Percentiles rank a stretch among this genome's conserved stretches.
Evolutionary conservation across 2,113 vertebrate species (phyloP).

Genomic region (Perca flavescens): DNA sequence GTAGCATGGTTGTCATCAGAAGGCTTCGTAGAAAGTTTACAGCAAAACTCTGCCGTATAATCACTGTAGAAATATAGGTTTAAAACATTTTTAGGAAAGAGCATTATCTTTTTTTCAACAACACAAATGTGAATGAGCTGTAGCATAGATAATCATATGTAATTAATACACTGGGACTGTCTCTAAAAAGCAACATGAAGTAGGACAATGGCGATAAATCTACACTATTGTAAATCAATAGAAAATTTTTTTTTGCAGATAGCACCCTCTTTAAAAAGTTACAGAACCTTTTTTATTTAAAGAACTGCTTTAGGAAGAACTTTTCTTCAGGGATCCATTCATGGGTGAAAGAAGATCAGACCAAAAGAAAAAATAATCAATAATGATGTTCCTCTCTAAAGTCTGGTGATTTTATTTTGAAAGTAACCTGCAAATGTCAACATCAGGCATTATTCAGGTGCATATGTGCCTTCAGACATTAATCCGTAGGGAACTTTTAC

Average conservation of each 20-base stretch:
- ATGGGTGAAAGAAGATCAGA: not conserved
- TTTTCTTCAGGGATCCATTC: not conserved
- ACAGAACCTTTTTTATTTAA: not conserved
- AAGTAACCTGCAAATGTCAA: slow-evolving; percentile 17
- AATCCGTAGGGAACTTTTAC: not conserved
- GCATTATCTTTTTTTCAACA: not conserved
- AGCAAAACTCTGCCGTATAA: not conserved
- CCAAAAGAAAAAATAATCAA: not conserved
- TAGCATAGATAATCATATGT: slow-evolving; percentile 7
- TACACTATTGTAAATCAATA: not conserved
- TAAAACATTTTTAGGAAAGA: not conserved
- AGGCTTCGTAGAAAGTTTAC: not conserved
- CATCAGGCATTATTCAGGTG: not conserved
- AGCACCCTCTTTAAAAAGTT: not conserved
- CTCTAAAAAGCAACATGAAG: not conserved
- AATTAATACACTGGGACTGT: not conserved
- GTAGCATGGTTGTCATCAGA: not conserved
- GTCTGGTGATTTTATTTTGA: slow-evolving; percentile 8
- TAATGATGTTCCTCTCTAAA: not conserved
- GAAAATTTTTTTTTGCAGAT: not conserved
- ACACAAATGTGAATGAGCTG: not conserved
- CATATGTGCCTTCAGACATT: not conserved
- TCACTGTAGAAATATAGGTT: not conserved
- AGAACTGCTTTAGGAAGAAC: not conserved
- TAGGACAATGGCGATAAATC: slow-evolving; percentile 5